Evolutionary conservation across 2,113 vertebrate genomes (phyloP).

Genomic region (Cyanistes caeruleus): DNA sequence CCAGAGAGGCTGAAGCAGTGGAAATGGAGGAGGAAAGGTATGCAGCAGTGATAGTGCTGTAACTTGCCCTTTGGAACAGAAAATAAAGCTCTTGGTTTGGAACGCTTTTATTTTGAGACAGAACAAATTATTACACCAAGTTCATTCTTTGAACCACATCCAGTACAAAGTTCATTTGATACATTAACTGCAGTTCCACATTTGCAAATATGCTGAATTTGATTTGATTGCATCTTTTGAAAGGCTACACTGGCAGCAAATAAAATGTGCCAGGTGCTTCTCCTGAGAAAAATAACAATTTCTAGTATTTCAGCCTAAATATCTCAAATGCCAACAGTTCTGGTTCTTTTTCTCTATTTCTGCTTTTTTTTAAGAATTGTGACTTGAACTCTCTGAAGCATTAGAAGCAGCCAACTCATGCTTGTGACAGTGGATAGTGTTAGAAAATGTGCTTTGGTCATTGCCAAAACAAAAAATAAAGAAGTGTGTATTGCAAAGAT

Average conservation of each 20-base stretch:
- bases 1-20: neutral
- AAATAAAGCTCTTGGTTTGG: neutral
- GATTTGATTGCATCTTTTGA: neutral
- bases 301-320: neutral
- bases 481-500: neutral
- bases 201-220: neutral
- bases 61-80: conserved; percentile 44
- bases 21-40: neutral
- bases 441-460: neutral
- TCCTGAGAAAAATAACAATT: neutral
- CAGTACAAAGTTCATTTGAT: conserved; percentile 43
- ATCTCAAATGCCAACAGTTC: neutral
- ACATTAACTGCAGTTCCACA: neutral
- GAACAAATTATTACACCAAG: conserved; percentile 25
- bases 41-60: neutral
- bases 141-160: neutral
- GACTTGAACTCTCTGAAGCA: neutral
- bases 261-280: neutral
- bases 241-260: neutral
- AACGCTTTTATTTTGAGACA: neutral
- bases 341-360: neutral
- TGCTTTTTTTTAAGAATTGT: neutral
- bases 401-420: neutral
- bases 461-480: neutral
- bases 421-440: neutral